Evolutionary conservation across 2,888 invertebrate species (phyloP), one percentile per base, ranked within the genome.

Genomic region (Mallateleia sp.): DNA sequence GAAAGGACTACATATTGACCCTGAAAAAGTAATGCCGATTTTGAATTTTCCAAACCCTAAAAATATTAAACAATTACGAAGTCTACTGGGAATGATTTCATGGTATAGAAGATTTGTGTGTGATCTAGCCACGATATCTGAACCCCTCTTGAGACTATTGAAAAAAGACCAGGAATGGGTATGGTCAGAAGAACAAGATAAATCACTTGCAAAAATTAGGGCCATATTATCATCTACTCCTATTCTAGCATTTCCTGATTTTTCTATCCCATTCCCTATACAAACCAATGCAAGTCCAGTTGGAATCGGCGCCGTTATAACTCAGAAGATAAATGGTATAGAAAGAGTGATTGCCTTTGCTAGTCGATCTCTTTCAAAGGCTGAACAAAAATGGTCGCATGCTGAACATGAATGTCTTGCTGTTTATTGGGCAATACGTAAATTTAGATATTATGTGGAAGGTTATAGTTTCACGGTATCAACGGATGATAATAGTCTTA

Each of bases 401-500:
- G 85, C 88, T 0, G 83, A 84, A n/a, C 56, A 56, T 8, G 81
- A 85, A n/a, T 87, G 86, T 18, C 78, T 47, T 0, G 81, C 88
- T 5, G 64, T 86, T 0, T 4, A 87, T 1, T 85, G 84, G 84
- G 50, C 82, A 0, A 47, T 84, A 0, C 24, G 67, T 9, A 85
- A 88, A 18, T 88, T 88, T 11, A 50, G 87, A 0, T 58, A 56
- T 2, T 89, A 88, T 24, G 18, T 89, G 1, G 89, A 89, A 18
- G 86, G 88, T 3, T 18, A 24, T 7, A 0, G 0, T 3, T 62
- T 62, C 11, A 2, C 1, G 0, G 28, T 62, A 1, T 38, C 62
- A 1, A 62, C 62, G 5, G 42, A 62, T 15, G 14, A 20, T 6
- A 42, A 20, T 24, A 62, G 62, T 5, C 22, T 62, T 24, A 20